Conservation (phyloP, 2,113 vertebrate species). For the Prinia subflava region DNA sequence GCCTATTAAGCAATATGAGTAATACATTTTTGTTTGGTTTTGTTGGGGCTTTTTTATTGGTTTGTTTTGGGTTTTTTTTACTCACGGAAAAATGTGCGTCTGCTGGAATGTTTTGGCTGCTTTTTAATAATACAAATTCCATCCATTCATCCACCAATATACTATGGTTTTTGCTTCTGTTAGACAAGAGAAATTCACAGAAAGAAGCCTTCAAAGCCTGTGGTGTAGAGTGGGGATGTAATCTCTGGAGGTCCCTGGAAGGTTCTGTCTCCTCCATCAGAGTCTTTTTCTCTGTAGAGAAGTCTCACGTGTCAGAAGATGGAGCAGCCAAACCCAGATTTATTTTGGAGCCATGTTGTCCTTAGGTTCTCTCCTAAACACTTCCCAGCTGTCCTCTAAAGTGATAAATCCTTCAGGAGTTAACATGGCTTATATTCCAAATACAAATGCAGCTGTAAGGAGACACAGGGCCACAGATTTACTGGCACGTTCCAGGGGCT, state of each 20-base stretch:
- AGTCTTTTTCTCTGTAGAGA: not conserved
- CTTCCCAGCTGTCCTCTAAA: not conserved
- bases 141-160: not conserved
- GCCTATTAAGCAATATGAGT: not conserved
- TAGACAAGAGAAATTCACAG: not conserved
- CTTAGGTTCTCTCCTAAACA: conserved; percentile 9
- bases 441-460: conserved; percentile 13
- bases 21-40: not conserved
- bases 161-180: not conserved
- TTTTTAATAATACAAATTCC: not conserved
- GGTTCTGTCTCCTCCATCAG: not conserved
- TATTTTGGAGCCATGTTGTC: not conserved
- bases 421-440: not conserved
- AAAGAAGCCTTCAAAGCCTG: not conserved
- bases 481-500: not conserved
- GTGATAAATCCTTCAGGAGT: conserved; percentile 18
- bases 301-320: not conserved
- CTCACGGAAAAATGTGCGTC: not conserved
- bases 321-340: not conserved
- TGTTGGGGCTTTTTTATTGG: not conserved
- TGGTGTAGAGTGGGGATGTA: not conserved
- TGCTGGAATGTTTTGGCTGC: not conserved
- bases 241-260: not conserved
- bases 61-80: not conserved
- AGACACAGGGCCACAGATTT: not conserved